Conservation (phyloP, 1,140 invertebrate species). For the Watersipora subatra region DNA sequence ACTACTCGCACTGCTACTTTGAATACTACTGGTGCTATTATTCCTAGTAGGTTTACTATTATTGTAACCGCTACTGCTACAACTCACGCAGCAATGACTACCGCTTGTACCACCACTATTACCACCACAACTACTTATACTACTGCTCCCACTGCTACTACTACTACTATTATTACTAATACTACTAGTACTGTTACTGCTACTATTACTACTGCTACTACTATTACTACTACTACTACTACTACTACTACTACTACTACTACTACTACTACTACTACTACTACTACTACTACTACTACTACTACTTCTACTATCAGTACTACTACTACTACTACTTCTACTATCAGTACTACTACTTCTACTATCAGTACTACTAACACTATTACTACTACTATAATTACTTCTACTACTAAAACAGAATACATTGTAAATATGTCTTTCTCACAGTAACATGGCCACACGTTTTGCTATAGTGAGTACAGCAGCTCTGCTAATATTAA, state of each 20-base stretch:
- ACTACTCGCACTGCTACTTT: neutral
- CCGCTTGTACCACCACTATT: neutral
- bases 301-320: neutral
- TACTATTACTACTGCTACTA: neutral
- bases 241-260: neutral
- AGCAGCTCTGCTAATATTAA: too few relatives aligned
- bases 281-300: neutral
- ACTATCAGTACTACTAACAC: neutral
- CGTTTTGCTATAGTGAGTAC: too few relatives aligned
- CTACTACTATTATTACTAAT: neutral
- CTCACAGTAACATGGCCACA: too few relatives aligned
- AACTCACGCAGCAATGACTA: too few relatives aligned
- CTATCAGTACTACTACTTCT: neutral
- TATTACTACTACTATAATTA: neutral
- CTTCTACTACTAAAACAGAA: neutral
- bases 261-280: neutral
- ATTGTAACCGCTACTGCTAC: too few relatives aligned
- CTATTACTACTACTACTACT: neutral
- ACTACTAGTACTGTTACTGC: neutral
- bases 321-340: neutral
- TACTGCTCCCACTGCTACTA: neutral
- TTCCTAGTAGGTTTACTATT: neutral
- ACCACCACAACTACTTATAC: neutral
- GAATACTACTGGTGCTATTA: neutral
- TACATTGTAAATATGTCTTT: too few relatives aligned